These are phyloP conservation scores for Perizoma affinitatum DNA, from an alignment of 2,888 invertebrate genomes.

Conservation along the genomic window DNA sequence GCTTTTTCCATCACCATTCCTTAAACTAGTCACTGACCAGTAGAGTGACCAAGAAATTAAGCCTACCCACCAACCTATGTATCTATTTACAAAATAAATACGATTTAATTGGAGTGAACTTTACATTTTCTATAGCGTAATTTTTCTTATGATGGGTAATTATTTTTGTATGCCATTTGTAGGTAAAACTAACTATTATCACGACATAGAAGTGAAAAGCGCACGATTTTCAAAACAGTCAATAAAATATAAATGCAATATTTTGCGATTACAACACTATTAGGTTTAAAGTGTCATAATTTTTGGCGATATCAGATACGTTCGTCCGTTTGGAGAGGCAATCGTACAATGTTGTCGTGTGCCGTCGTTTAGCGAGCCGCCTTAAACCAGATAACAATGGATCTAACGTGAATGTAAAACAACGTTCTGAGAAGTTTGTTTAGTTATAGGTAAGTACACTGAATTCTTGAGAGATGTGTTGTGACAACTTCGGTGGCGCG, in stretches of 20 bases:
- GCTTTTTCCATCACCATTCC: too few relatives aligned
- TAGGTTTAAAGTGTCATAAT: not conserved
- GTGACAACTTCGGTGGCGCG: not conserved
- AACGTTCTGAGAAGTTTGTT: not conserved
- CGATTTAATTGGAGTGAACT: too few relatives aligned
- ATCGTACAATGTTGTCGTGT: slow-evolving; percentile 39
- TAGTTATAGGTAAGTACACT: slow-evolving; percentile 1
- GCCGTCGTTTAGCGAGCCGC: slow-evolving; percentile 41
- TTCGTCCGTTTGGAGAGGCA: slow-evolving; percentile 38
- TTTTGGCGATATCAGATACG: slow-evolving; percentile 25
- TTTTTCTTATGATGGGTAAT: too few relatives aligned
- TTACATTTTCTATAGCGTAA: too few relatives aligned
- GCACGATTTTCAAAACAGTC: not conserved
- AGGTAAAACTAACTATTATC: too few relatives aligned
- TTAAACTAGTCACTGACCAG: too few relatives aligned
- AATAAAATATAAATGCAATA: not conserved
- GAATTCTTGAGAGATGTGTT: slow-evolving; percentile 7
- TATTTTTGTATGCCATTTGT: too few relatives aligned
- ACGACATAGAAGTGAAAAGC: too few relatives aligned
- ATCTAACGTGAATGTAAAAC: slow-evolving; percentile 16
- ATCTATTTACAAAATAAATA: too few relatives aligned
- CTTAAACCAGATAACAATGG: slow-evolving; percentile 55
- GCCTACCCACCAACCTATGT: too few relatives aligned
- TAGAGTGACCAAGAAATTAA: too few relatives aligned
- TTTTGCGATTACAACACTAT: not conserved